A percentile compares a stretch with the other conserved stretches of the same genome.
Evolutionary conservation across 2,888 invertebrate genomes (phyloP).

Genomic region (Erynnis tages): DNA sequence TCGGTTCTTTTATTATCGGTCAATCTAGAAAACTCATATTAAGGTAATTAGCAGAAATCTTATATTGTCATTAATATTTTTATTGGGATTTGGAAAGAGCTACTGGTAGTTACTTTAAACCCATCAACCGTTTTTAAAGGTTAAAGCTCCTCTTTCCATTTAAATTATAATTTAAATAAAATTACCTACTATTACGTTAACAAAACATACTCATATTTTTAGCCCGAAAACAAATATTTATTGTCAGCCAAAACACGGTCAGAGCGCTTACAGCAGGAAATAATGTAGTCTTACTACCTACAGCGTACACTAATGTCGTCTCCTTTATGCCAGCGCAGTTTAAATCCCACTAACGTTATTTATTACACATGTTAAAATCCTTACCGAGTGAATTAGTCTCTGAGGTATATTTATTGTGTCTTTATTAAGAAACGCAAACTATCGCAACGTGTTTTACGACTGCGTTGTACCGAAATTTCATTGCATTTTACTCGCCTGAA

Average conservation of each 20-base stretch:
- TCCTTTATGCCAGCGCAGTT: conserved; percentile 19
- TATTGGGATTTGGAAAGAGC: too few relatives aligned
- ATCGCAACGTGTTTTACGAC: conserved; percentile 15
- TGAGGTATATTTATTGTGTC: conserved; percentile 13
- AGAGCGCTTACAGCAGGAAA: conserved; percentile 9
- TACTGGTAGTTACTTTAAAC: too few relatives aligned
- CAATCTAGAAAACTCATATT: too few relatives aligned
- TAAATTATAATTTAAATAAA: too few relatives aligned
- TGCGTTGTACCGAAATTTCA: conserved; percentile 13
- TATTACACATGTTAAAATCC: conserved; percentile 25
- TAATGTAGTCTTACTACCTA: conserved; percentile 20
- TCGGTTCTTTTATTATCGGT: too few relatives aligned
- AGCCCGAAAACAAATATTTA: conserved; percentile 5
- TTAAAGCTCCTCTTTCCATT: too few relatives aligned
- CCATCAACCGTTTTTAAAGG: too few relatives aligned
- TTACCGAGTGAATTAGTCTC: conserved; percentile 19
- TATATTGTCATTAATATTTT: too few relatives aligned
- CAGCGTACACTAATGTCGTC: conserved; percentile 20
- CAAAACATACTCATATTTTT: not conserved
- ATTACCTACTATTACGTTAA: too few relatives aligned
- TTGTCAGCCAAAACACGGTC: conserved; percentile 10
- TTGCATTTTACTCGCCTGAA: conserved; percentile 20
- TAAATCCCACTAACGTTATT: conserved; percentile 22
- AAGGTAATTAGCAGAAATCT: too few relatives aligned
- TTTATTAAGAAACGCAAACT: conserved; percentile 20